Evolutionary conservation across 2,797 vertebrate genomes (phyloP).

Genomic region (Crenuchus spilurus): DNA sequence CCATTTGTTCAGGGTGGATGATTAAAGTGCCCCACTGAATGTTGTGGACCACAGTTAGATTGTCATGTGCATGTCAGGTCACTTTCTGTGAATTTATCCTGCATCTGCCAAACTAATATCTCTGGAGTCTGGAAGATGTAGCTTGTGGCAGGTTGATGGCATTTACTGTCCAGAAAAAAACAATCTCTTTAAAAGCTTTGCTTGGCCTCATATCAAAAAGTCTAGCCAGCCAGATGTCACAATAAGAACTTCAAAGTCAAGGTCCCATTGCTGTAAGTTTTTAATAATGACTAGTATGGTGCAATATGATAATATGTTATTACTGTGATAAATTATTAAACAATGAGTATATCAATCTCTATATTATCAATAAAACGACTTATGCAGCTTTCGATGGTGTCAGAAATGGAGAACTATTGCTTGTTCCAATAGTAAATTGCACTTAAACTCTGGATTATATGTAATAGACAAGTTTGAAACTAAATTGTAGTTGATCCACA

Average conservation of each 20-base stretch:
- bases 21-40: constrained; percentile 36
- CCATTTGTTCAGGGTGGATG: constrained; percentile 7
- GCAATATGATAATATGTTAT: background rate
- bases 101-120: constrained; percentile 41
- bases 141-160: constrained; percentile 41
- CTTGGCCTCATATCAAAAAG: constrained; percentile 40
- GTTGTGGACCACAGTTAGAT: constrained; percentile 27
- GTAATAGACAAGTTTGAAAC: too few relatives aligned
- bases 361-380: too few relatives aligned
- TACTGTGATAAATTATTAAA: background rate
- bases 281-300: background rate
- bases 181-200: constrained; percentile 55
- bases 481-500: too few relatives aligned
- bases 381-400: too few relatives aligned
- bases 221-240: constrained; percentile 21
- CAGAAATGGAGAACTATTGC: too few relatives aligned
- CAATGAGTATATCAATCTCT: too few relatives aligned
- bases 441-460: too few relatives aligned
- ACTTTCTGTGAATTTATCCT: constrained; percentile 29
- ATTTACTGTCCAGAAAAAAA: constrained; percentile 24
- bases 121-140: constrained; percentile 21
- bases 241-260: constrained; percentile 11
- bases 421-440: too few relatives aligned
- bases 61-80: constrained; percentile 26
- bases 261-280: background rate